A percentile compares a stretch with the other conserved stretches of the same genome.
These are phyloP conservation scores for Eristalis intricaria DNA, from an alignment of 2,888 invertebrate genomes.

Conservation along the genomic window DNA sequence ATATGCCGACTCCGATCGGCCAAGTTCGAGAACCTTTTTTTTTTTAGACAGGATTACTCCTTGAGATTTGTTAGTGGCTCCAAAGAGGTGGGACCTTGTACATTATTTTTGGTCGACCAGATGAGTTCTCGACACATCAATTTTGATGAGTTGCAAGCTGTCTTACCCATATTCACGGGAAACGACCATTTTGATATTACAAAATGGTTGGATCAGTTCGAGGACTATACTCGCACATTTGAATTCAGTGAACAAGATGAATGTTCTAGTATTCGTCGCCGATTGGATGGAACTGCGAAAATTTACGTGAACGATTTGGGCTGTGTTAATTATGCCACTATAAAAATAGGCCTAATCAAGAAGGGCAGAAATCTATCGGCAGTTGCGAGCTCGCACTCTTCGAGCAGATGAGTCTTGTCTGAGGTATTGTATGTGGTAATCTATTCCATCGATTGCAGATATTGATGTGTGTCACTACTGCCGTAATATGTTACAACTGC, in stretches of 20 bases:
- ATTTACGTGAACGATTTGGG: conserved; percentile 12
- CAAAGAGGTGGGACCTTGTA: no score
- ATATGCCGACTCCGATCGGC: no score
- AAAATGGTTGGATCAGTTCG: conserved; percentile 26
- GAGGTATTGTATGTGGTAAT: conserved; percentile 34
- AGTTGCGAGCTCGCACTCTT: not conserved
- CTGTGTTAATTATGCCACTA: not conserved
- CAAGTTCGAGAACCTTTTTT: no score
- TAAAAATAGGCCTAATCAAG: not conserved
- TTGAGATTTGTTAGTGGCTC: no score
- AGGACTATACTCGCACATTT: conserved; percentile 3
- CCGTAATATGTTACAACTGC: conserved; percentile 17
- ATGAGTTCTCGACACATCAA: not conserved
- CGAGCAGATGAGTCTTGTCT: not conserved
- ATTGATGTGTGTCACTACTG: conserved; percentile 1
- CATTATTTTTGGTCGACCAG: no score
- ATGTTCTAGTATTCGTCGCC: conserved; percentile 5
- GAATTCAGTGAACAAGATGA: conserved; percentile 9
- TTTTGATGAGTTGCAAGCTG: conserved; percentile 16
- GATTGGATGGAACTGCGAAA: conserved; percentile 12
- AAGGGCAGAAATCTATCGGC: conserved; percentile 19
- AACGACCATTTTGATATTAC: conserved; percentile 11
- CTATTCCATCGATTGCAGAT: conserved; percentile 10
- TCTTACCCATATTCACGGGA: conserved; percentile 1
- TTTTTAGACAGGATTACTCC: no score